phyloP scores from a whole-genome alignment of 2,797 vertebrate species.

The Gobionotothen gibberifrons region DNA sequence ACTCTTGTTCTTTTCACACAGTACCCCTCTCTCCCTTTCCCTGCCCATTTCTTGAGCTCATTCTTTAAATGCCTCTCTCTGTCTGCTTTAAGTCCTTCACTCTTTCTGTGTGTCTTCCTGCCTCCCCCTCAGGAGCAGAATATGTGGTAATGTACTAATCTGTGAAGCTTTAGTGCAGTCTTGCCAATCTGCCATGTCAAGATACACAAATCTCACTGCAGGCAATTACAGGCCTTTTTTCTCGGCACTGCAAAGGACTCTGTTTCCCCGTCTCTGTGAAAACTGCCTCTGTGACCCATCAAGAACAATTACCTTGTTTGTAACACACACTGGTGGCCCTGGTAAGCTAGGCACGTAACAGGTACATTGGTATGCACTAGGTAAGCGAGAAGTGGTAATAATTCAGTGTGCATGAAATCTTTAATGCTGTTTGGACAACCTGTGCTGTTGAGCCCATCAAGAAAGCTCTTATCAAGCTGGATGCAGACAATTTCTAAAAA shows the following conservation, averaged over 20 bases:
- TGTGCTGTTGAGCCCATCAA: neutral
- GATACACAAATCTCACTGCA: constrained; percentile 77
- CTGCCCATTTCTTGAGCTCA: constrained; percentile 52
- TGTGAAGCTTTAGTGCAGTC: constrained; percentile 68
- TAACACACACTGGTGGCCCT: constrained; percentile 51
- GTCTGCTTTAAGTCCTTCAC: constrained; percentile 59
- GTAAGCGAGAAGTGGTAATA: constrained; percentile 4
- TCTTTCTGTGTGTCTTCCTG: constrained; percentile 51
- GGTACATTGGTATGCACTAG: constrained; percentile 27
- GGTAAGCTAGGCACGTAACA: constrained; percentile 24
- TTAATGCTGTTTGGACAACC: constrained; percentile 3
- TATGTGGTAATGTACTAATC: constrained; percentile 78
- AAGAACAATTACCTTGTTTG: constrained; percentile 63
- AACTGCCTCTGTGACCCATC: constrained; percentile 65
- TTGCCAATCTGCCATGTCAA: constrained; percentile 81
- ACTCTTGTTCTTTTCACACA: constrained; percentile 44
- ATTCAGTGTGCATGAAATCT: constrained; percentile 4
- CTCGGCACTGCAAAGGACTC: constrained; percentile 53
- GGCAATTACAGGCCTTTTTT: constrained; percentile 73
- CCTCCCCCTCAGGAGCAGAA: constrained; percentile 62
- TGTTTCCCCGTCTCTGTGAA: constrained; percentile 56
- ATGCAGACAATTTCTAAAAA: neutral
- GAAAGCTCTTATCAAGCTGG: neutral
- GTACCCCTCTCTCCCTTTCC: constrained; percentile 34
- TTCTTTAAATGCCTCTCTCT: constrained; percentile 55